These are phyloP conservation scores for Enteromius viviparus DNA, from an alignment of 2,797 vertebrate species.

Conservation along the genomic window DNA sequence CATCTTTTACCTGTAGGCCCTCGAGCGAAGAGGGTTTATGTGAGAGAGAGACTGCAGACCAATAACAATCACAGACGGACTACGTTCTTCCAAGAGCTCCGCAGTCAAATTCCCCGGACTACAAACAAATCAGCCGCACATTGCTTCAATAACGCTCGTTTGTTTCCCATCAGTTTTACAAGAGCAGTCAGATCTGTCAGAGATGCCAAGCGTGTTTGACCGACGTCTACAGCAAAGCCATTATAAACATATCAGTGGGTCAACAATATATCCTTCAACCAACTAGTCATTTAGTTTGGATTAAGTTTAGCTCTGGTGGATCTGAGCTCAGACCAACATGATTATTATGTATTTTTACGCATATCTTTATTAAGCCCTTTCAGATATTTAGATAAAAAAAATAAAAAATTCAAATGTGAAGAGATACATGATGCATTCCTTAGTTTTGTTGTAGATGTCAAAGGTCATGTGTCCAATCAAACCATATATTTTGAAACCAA, in stretches of 20 bases:
- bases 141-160: neutral
- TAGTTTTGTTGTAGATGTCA: neutral
- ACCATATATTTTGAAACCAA: neutral
- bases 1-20: conserved; percentile 25
- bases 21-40: conserved; percentile 12
- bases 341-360: neutral
- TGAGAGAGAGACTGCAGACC: conserved; percentile 8
- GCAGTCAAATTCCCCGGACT: neutral
- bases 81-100: neutral
- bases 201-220: neutral
- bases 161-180: neutral
- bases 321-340: neutral
- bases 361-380: neutral
- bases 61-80: neutral
- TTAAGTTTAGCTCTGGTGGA: neutral
- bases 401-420: neutral
- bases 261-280: neutral
- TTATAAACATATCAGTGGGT: neutral
- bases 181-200: neutral
- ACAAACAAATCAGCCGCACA: conserved; percentile 23
- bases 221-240: neutral
- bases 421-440: neutral
- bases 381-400: neutral
- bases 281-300: neutral
- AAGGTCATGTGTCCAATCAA: neutral